Conservation (phyloP, 2,888 invertebrate genomes). For the Lordiphosa fenestrarum region DNA sequence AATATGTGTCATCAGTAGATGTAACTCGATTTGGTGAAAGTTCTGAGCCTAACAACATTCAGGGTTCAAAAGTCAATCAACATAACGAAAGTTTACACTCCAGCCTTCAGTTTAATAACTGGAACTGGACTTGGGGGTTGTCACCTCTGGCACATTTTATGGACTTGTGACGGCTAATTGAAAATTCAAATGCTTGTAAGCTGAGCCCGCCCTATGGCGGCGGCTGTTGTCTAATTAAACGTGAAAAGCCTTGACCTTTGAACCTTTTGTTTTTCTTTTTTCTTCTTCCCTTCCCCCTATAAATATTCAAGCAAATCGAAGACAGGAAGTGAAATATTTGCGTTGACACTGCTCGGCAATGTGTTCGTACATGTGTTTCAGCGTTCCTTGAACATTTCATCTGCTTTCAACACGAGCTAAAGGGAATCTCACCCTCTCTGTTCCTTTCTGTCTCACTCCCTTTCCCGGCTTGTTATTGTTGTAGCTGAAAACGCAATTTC, state of each 20-base stretch:
- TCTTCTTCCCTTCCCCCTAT: constrained; percentile 7
- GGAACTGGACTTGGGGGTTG: no score
- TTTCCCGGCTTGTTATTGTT: constrained; percentile 45
- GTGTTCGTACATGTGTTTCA: constrained; percentile 16
- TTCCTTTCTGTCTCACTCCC: not conserved
- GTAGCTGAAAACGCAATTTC: constrained; percentile 63
- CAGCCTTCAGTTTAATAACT: no score
- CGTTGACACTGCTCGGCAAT: constrained; percentile 57
- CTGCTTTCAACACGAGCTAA: constrained; percentile 11
- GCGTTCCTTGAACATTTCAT: constrained; percentile 10
- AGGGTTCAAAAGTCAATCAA: no score
- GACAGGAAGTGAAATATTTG: constrained; percentile 72
- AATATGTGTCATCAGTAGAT: no score
- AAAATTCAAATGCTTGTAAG: not conserved
- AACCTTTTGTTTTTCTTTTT: constrained; percentile 31
- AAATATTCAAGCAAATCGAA: constrained; percentile 53
- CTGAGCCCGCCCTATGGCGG: constrained; percentile 5
- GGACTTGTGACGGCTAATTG: no score
- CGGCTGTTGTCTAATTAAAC: constrained; percentile 48
- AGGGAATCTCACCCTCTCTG: not conserved
- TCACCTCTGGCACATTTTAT: no score
- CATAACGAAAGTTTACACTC: no score
- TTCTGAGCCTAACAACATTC: no score
- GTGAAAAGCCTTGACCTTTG: constrained; percentile 61
- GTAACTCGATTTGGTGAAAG: no score